Evolutionary conservation across 2,113 vertebrate species (phyloP).

Genomic region (Boleophthalmus pectinirostris): DNA sequence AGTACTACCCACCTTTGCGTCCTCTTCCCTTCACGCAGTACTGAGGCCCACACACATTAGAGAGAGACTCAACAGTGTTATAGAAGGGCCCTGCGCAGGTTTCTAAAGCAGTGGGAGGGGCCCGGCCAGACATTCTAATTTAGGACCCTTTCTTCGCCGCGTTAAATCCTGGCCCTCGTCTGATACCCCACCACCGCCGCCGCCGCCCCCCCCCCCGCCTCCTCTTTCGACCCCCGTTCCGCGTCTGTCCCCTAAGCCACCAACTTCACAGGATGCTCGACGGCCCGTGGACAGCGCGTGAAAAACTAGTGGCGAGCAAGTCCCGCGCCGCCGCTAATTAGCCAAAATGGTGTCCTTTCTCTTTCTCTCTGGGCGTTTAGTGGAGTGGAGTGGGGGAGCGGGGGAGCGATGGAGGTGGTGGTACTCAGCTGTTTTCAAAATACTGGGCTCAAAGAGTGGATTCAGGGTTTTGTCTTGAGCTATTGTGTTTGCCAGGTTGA

Average conservation of each 20-base stretch:
- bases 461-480: constrained; percentile 97
- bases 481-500: constrained; percentile 99
- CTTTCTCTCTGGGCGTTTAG: constrained; percentile 87
- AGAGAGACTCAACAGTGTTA: neutral
- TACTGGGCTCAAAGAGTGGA: constrained; percentile 98
- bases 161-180: constrained; percentile 75
- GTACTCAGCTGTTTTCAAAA: constrained; percentile 99
- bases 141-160: constrained; percentile 71
- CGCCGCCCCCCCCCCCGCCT: too few relatives aligned
- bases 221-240: constrained; percentile 57
- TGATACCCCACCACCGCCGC: too few relatives aligned
- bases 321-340: constrained; percentile 93
- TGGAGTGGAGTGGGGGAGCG: constrained; percentile 78
- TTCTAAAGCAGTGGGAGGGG: constrained; percentile 67
- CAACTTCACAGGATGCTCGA: constrained; percentile 77
- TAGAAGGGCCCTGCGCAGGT: constrained; percentile 44
- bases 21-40: too few relatives aligned
- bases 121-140: constrained; percentile 72
- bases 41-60: constrained; percentile 23
- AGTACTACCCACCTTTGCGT: too few relatives aligned
- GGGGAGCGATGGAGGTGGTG: constrained; percentile 71
- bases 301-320: constrained; percentile 74
- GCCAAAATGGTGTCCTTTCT: constrained; percentile 84
- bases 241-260: constrained; percentile 73
- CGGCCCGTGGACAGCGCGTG: constrained; percentile 77